Percentiles rank a stretch among this genome's conserved stretches.
Evolutionary conservation across 2,888 invertebrate genomes (phyloP).

Genomic region (Ophion ventricosus): DNA sequence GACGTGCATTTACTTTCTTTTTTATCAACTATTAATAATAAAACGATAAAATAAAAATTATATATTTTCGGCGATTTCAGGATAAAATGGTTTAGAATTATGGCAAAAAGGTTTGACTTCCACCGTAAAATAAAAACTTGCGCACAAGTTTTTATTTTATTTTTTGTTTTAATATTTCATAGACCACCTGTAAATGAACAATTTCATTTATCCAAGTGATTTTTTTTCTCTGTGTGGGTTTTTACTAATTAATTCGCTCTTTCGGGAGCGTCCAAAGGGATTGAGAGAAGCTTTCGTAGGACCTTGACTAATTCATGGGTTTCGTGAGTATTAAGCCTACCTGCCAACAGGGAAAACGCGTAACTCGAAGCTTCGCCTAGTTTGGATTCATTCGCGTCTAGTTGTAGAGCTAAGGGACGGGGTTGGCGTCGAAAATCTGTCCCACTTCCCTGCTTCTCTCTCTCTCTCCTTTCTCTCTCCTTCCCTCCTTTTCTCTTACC

Average conservation of each 20-base stretch:
- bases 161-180: too few species aligned
- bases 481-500: slow-evolving; percentile 21
- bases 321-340: slow-evolving; percentile 40
- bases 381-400: slow-evolving; percentile 55
- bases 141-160: too few species aligned
- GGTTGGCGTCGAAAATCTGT: slow-evolving; percentile 14
- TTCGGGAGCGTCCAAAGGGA: neutral
- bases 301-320: slow-evolving; percentile 25
- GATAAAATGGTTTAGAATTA: too few species aligned
- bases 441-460: neutral
- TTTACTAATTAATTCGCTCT: neutral
- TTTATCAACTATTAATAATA: too few species aligned
- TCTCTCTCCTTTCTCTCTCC: slow-evolving; percentile 9
- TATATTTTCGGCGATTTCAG: too few species aligned
- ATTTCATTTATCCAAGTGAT: too few species aligned
- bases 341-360: slow-evolving; percentile 40
- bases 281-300: neutral
- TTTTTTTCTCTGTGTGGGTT: too few species aligned
- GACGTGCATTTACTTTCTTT: too few species aligned
- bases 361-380: slow-evolving; percentile 40
- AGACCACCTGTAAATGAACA: too few species aligned
- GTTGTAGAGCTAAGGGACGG: slow-evolving; percentile 25
- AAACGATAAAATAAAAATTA: too few species aligned
- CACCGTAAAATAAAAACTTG: too few species aligned
- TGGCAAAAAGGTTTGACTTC: too few species aligned